Conservation (phyloP, 2,113 vertebrate species). For the Oryzias woworae region DNA sequence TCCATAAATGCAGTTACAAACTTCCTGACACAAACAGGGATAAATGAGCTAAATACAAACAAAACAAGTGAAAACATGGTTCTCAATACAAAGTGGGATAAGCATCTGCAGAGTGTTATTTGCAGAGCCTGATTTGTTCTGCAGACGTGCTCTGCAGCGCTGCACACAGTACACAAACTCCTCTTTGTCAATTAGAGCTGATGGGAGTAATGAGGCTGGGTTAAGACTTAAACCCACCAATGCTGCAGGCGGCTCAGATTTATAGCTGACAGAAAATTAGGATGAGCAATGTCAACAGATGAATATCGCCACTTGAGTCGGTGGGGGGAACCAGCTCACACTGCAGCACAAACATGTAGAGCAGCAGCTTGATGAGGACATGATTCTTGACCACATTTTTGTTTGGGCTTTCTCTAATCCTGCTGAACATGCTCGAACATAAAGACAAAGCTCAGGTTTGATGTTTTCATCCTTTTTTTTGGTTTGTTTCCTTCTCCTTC, state of each 20-base stretch:
- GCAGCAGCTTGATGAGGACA: too few relatives aligned
- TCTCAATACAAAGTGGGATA: neutral
- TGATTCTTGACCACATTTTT: constrained; percentile 1
- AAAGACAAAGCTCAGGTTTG: too few relatives aligned
- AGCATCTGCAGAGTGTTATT: neutral
- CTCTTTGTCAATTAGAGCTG: constrained; percentile 40
- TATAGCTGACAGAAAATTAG: constrained; percentile 51
- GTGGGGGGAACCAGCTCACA: constrained; percentile 16
- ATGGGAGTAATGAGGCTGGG: constrained; percentile 52
- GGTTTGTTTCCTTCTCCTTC: too few relatives aligned
- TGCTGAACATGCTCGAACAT: too few relatives aligned
- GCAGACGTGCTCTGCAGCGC: constrained; percentile 1
- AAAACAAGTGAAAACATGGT: neutral
- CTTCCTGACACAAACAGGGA: too few relatives aligned
- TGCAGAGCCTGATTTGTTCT: constrained; percentile 18
- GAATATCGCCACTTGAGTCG: constrained; percentile 23
- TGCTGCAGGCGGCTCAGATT: constrained; percentile 42
- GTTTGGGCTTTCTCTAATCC: too few relatives aligned
- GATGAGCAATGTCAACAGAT: constrained; percentile 34
- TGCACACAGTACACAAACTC: constrained; percentile 32
- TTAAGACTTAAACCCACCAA: constrained; percentile 50
- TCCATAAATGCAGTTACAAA: too few relatives aligned
- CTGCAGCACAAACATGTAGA: neutral
- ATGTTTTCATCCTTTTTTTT: too few relatives aligned
- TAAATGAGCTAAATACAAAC: neutral